Evolutionary conservation across 2,888 invertebrate species (phyloP).

Genomic region (Stegana nigrithorax): DNA sequence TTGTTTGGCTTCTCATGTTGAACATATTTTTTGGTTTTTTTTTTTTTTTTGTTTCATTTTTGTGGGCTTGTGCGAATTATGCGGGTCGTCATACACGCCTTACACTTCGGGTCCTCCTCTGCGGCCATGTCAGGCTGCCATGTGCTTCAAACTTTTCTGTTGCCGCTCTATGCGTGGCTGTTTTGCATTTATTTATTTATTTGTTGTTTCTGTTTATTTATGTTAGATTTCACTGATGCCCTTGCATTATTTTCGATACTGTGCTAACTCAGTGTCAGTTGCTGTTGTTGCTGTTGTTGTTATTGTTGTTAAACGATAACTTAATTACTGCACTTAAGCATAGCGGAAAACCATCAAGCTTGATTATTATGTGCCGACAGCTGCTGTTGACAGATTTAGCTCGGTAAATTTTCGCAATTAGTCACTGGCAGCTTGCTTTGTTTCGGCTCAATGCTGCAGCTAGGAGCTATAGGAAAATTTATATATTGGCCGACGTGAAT

Average conservation of each 20-base stretch:
- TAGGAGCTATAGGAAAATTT: too few species aligned
- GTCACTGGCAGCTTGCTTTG: constrained; percentile 21
- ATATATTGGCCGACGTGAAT: too few species aligned
- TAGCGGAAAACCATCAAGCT: constrained; percentile 38
- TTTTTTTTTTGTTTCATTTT: constrained; percentile 22
- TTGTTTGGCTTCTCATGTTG: constrained; percentile 6
- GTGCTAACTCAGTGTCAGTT: neutral
- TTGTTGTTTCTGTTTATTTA: constrained; percentile 21
- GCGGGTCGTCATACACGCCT: constrained; percentile 57
- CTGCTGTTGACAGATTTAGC: constrained; percentile 42
- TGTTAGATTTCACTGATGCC: constrained; percentile 46
- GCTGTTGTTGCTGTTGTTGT: constrained; percentile 27
- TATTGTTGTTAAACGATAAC: constrained; percentile 36
- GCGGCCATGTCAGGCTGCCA: too few species aligned
- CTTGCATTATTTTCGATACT: constrained; percentile 37
- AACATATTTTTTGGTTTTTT: constrained; percentile 8
- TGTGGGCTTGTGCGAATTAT: constrained; percentile 44
- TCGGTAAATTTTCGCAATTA: constrained; percentile 32
- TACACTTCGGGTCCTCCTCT: too few species aligned
- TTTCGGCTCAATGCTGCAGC: too few species aligned
- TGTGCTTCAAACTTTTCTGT: too few species aligned
- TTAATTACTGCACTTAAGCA: constrained; percentile 62
- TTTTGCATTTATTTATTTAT: neutral
- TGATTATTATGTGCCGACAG: constrained; percentile 53
- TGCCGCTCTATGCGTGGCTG: too few species aligned